Conservation (phyloP, 2,113 vertebrate genomes). For the Isurus oxyrinchus region DNA sequence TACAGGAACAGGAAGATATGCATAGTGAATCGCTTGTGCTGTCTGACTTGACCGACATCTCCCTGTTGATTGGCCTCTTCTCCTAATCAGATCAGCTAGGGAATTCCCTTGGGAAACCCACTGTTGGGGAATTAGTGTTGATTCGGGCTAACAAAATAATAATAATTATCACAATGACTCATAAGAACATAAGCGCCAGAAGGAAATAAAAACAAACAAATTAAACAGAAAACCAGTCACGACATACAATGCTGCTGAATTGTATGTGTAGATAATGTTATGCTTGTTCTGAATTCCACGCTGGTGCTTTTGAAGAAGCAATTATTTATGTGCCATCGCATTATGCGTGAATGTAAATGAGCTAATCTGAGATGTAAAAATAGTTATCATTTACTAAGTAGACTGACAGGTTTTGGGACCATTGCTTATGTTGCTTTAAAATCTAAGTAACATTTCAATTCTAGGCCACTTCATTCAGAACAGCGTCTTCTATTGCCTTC, state of each 20-base stretch:
- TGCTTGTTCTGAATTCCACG: background rate
- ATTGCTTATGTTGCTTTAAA: background rate
- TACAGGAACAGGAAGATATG: background rate
- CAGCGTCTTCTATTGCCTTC: background rate
- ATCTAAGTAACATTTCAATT: background rate
- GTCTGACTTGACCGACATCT: background rate
- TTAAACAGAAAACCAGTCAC: background rate
- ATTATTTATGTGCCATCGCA: background rate
- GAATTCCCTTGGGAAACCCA: background rate
- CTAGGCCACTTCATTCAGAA: background rate
- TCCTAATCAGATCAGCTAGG: background rate
- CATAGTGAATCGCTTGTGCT: background rate
- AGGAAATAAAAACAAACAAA: background rate
- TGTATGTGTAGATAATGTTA: background rate
- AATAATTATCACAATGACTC: background rate
- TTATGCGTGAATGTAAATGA: background rate
- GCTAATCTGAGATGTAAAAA: background rate
- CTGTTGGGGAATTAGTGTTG: background rate
- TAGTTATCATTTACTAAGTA: background rate
- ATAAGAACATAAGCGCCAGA: background rate
- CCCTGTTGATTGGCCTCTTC: background rate
- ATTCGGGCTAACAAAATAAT: background rate
- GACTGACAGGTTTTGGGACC: background rate
- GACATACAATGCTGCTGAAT: background rate
- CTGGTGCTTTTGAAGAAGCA: background rate